Evolutionary conservation across 2,113 vertebrate species (phyloP), one percentile per base, ranked within the genome.

Genomic region (Sardina pilchardus): DNA sequence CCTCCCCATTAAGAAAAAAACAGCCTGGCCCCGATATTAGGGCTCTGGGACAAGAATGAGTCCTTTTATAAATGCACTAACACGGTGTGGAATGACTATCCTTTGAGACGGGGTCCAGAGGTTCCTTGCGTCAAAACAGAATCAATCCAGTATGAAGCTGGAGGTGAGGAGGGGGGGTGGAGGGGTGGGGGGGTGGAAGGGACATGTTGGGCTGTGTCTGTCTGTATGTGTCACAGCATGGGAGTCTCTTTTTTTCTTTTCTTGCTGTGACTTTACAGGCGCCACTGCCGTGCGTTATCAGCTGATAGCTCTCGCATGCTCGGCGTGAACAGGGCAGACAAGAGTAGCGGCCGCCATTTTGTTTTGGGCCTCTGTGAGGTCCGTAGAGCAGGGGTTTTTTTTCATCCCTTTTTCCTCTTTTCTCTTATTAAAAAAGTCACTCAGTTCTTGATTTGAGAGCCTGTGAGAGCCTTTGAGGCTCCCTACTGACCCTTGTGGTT

Each of bases 401-500:
- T 21, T 56, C 17, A 0, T 36, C 10, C 30, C 3, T 10, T 16
- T 5, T 36, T 36, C 26, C 26, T 16, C 67, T 16, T 36, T 34
- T 78, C 6, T 36, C 39, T 36, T 10, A 4, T 36, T 78, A 4
- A 59, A 34, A 78, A 78, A 39, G 71, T 36, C 30, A 78, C 34
- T 36, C 1, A 16, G 26, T 34, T 36, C 30, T 78, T 14, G 30
- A 36, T 17, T 34, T 36, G 63, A 12, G 63, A 26, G n/a, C 26
- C 2, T 71, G 1, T n/a, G 63, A 71, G 63, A 71, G n/a, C 24
- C 30, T 16, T 14, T 45, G 47, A n/a, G 4, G 78, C n/a, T n/a
- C n/a, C n/a, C n/a, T n/a, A n/a, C n/a, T n/a, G 44, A 39, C 82
- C 36, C 75, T 45, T 82, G 85, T 89, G 14, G 90, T 94, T 96